These are phyloP conservation scores for Halictus ligatus DNA, from an alignment of 2,888 invertebrate genomes.

Conservation along the genomic window DNA sequence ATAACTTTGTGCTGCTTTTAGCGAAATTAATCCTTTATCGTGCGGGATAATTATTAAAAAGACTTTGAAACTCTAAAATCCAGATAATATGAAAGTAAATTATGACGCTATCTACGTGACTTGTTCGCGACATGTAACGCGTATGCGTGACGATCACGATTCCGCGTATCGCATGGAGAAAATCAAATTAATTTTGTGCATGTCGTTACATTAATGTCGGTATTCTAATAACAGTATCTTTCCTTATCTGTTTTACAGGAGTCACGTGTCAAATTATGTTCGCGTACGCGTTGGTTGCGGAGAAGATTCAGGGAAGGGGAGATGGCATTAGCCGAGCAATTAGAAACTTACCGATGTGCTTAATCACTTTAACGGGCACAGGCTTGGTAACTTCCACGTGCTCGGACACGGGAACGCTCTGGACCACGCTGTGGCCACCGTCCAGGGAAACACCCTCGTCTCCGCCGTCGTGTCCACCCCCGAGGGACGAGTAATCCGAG, in stretches of 20 bases:
- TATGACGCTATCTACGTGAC: background rate
- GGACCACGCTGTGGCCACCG: slow-evolving; percentile 84
- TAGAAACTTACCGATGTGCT: slow-evolving; percentile 86
- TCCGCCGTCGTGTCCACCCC: slow-evolving; percentile 65
- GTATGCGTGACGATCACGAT: background rate
- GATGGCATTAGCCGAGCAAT: background rate
- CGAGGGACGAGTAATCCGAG: slow-evolving; percentile 62
- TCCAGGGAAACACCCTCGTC: slow-evolving; percentile 75
- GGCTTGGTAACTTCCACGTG: slow-evolving; percentile 90
- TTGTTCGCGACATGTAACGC: too few relatives aligned
- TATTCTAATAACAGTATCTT: background rate
- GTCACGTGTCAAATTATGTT: background rate
- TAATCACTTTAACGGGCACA: slow-evolving; percentile 89
- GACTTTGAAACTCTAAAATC: background rate
- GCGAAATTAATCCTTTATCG: background rate
- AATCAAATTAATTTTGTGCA: background rate
- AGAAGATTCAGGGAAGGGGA: background rate
- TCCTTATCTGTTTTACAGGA: too few relatives aligned
- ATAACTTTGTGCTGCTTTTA: background rate
- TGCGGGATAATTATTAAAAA: background rate
- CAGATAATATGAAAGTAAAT: background rate
- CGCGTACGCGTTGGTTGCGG: background rate
- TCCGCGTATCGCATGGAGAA: background rate
- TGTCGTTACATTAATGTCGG: background rate
- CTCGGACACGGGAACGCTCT: slow-evolving; percentile 86